phyloP scores from a whole-genome alignment of 2,888 invertebrate genomes.

The Marasmarcha lunaedactyla region DNA sequence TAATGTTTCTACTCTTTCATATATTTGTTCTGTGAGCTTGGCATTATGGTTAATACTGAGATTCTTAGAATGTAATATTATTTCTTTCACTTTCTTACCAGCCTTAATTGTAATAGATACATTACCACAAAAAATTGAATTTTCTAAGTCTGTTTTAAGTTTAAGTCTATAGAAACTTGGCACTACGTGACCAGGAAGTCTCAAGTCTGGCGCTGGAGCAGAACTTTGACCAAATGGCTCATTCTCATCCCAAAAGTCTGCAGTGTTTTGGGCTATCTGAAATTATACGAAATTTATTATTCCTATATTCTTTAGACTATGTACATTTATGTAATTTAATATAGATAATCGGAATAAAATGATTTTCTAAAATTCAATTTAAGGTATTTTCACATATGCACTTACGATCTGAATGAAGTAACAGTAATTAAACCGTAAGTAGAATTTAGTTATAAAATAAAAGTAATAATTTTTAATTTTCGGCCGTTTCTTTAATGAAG shows the following conservation, averaged over 20 bases:
- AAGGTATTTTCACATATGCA: no score
- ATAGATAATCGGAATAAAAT: neutral
- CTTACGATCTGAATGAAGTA: no score
- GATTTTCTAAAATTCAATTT: no score
- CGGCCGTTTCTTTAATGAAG: no score
- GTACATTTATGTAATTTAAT: constrained; percentile 2
- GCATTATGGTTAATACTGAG: constrained; percentile 40
- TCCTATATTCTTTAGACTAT: neutral
- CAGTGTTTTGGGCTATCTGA: constrained; percentile 31
- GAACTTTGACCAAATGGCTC: constrained; percentile 39
- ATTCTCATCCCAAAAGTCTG: constrained; percentile 51
- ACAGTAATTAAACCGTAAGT: no score
- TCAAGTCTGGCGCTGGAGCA: constrained; percentile 34
- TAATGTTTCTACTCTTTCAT: constrained; percentile 41
- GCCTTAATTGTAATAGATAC: constrained; percentile 59
- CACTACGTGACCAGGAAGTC: constrained; percentile 53
- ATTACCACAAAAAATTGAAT: constrained; percentile 47
- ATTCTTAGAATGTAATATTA: constrained; percentile 66
- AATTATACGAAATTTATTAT: no score
- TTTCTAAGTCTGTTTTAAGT: constrained; percentile 61
- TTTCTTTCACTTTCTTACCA: constrained; percentile 36
- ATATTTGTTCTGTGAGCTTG: constrained; percentile 55
- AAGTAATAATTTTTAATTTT: no score
- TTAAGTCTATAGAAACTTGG: constrained; percentile 72
- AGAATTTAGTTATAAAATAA: no score